Base-by-base conservation (phyloP, 2,888 invertebrate species). In the Acanthopleura granulata region DNA sequence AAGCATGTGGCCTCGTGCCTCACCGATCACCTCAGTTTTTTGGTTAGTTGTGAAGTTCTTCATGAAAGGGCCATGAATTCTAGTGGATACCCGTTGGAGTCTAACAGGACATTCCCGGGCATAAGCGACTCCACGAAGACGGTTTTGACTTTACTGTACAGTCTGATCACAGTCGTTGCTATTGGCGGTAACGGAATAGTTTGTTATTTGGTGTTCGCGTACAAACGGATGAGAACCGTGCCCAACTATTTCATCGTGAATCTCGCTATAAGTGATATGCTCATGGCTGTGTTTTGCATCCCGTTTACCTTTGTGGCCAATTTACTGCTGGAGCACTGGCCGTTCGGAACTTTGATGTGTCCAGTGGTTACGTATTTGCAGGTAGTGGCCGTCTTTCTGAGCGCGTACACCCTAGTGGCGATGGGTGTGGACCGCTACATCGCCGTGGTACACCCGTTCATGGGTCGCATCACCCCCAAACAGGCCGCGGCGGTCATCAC, bases 401-500 rank as follows among this genome's bases (percentile, higher is more conserved):
- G 95, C 87, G 95, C 96, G 0, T 97, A 96, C 89, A 97, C 97
- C 0, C 89, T 97, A 84, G 94, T 97, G 40, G 96, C 96, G 49
- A 95, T 97, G 89, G 96, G 96, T 81, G 93, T 95, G 76, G 97
- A 97, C 91, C 93, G 96, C 27, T 97, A 96, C 87, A 94, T 96
- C 90, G 96, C 95, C 70, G 96, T 97, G 76, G 94, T 96, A 93
- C 94, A 95, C 92, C 97, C 97, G 0, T 90, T 97, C 74, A 93
- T 94, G 82, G 96, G 96, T 0, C 92, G 96, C 50, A 93, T 96
- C 85, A 94, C 95, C 40, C 94, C 95, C 86, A 93, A 92, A 61
- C 92, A 93, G 18, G 94, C 95, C 0, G 93, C 93, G 77, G 88
- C 93, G 76, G 93, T 94, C 61, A 95, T 95, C 50, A 91, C 92